phyloP scores from a whole-genome alignment of 2,113 vertebrate genomes.

The Ictidomys tridecemlineatus region DNA sequence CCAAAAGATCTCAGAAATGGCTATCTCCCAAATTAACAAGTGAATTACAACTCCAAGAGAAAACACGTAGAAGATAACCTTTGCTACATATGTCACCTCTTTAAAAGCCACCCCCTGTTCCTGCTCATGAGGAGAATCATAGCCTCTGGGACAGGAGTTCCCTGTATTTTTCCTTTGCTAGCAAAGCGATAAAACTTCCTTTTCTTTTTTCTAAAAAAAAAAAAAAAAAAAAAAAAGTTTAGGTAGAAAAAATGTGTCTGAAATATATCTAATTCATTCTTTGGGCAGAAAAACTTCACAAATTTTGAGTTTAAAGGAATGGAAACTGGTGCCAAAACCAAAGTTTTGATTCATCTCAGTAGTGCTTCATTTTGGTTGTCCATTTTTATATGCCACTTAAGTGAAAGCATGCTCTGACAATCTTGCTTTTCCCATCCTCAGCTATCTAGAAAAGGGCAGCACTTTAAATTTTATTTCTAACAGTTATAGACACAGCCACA shows the following conservation, averaged over 20 bases:
- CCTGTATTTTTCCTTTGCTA: too few relatives aligned
- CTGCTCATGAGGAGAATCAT: too few relatives aligned
- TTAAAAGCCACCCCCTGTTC: too few relatives aligned
- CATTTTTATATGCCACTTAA: not conserved
- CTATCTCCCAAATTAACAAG: too few relatives aligned
- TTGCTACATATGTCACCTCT: too few relatives aligned
- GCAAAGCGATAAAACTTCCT: too few relatives aligned
- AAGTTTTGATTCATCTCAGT: not conserved
- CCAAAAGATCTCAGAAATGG: too few relatives aligned
- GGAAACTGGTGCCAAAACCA: not conserved
- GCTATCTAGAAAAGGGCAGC: not conserved
- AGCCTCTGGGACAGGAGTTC: too few relatives aligned
- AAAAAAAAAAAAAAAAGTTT: not conserved
- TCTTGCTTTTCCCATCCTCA: constrained; percentile 5
- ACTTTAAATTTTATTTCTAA: constrained; percentile 32
- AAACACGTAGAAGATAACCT: too few relatives aligned
- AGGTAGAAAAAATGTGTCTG: not conserved
- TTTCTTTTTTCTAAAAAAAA: too few relatives aligned
- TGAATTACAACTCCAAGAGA: too few relatives aligned
- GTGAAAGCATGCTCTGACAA: not conserved
- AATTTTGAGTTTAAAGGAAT: not conserved
- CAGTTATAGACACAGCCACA: not conserved
- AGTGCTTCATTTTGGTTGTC: not conserved
- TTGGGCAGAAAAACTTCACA: not conserved
- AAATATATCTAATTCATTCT: not conserved